These are phyloP conservation scores for Celastrina argiolus DNA, from an alignment of 2,888 invertebrate species.

Conservation along the genomic window DNA sequence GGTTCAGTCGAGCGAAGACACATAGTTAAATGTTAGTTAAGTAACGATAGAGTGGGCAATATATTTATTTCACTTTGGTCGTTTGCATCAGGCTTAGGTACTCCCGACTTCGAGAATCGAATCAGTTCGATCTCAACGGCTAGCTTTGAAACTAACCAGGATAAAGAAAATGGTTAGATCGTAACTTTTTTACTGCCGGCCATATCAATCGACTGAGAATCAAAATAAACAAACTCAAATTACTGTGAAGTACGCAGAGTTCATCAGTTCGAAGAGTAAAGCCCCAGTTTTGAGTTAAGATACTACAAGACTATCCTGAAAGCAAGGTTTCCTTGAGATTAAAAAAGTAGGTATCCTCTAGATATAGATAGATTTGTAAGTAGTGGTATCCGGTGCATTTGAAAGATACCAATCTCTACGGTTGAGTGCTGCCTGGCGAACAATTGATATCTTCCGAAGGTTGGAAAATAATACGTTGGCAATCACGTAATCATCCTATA, in stretches of 20 bases:
- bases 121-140: too few relatives aligned
- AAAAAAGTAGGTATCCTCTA: slow-evolving; percentile 6
- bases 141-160: too few relatives aligned
- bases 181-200: too few relatives aligned
- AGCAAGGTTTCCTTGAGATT: neutral
- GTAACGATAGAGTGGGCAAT: neutral
- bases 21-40: neutral
- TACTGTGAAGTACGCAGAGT: too few relatives aligned
- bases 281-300: neutral
- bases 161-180: too few relatives aligned
- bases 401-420: slow-evolving; percentile 28
- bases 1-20: neutral
- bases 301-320: neutral
- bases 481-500: slow-evolving; percentile 11
- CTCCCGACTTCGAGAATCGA: too few relatives aligned
- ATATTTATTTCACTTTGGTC: too few relatives aligned
- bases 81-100: too few relatives aligned
- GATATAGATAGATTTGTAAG: slow-evolving; percentile 25
- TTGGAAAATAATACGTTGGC: slow-evolving; percentile 59
- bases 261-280: too few relatives aligned
- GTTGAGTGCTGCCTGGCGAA: slow-evolving; percentile 39
- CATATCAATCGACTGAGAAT: too few relatives aligned
- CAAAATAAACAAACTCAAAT: too few relatives aligned
- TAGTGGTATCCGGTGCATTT: slow-evolving; percentile 28
- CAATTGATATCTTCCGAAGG: slow-evolving; percentile 75